Percentiles rank a stretch among this genome's conserved stretches.
Evolutionary conservation across 2,797 vertebrate species (phyloP).

Genomic region (Potorous gilbertii): DNA sequence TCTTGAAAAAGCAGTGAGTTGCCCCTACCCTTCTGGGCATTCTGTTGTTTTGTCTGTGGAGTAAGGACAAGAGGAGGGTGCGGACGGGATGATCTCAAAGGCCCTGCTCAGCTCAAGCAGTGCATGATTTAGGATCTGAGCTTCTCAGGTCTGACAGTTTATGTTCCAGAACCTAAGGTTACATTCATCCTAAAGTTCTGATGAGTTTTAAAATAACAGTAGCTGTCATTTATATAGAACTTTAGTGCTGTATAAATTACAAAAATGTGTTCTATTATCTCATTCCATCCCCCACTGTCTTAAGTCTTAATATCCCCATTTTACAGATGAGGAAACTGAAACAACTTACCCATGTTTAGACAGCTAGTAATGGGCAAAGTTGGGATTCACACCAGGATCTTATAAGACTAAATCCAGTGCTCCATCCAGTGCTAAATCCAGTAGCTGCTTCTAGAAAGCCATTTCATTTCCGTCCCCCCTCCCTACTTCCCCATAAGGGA

Average conservation of each 20-base stretch:
- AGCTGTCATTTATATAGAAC: not conserved
- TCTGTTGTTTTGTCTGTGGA: not conserved
- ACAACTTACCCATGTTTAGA: not conserved
- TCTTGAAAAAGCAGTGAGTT: not conserved
- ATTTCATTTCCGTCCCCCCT: not conserved
- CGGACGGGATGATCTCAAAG: not conserved
- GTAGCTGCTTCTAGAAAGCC: not conserved
- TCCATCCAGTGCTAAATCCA: not conserved
- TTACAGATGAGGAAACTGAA: not conserved
- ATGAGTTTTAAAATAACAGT: not conserved
- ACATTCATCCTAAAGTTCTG: not conserved
- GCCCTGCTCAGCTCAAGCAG: not conserved
- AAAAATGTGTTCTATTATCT: not conserved
- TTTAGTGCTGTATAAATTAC: not conserved
- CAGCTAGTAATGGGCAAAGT: not conserved
- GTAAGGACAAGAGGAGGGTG: not conserved
- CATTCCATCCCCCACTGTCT: not conserved
- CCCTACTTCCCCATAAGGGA: not conserved
- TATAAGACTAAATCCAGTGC: not conserved
- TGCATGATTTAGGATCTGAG: not conserved
- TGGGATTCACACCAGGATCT: not conserved
- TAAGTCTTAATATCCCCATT: not conserved
- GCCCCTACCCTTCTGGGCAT: accelerated
- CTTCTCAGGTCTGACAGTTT: not conserved
- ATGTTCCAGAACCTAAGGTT: not conserved